Evolutionary conservation across 2,888 invertebrate species (phyloP), one percentile per base, ranked within the genome.

Genomic region (Lysandra bellargus): DNA sequence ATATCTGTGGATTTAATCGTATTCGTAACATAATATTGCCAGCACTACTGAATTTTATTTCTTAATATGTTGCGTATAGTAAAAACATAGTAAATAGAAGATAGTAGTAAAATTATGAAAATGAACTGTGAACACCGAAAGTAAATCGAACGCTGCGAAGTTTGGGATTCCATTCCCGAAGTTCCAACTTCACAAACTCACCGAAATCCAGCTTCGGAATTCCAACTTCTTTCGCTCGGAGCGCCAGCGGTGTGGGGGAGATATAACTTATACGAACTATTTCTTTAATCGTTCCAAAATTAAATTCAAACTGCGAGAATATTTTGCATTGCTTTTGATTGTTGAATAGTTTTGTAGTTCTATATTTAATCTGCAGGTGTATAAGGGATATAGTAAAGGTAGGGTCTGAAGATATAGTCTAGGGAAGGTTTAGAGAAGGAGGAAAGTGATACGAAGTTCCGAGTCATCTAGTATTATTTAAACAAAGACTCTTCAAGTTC

Each of bases 141-240:
- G 69, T 37, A 69, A 37, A 69, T 69, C 14, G 33, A 69, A 69
- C 69, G 69, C 69, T 69, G 30, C 69, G 33, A 33, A 69, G 69
- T 33, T 69, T 14, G 37, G 14, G 17, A 69, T 69, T 69, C 69
- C 33, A 69, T 69, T 69, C 33, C 30, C 64, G 33, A 69, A 69
- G 64, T 69, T 69, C 69, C 33, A 17, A 69, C 33, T 69, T 33
- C 33, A 37, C 33, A 69, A 64, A 69, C 69, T 69, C 37, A 69
- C 69, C 69, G 37, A 69, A 69, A 69, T 33, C 69, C 69, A 33
- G 69, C 69, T 69, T 69, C 69, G 69, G 69, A 69, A 64, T 64
- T 30, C 14, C 30, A 12, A 37, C 69, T 69, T 69, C 69, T 69
- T 69, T 69, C 69, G 33, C 69, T 33, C 37, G 14, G 69, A 37